A percentile compares a stretch with the other conserved stretches of the same genome.
Conservation (phyloP, 2,113 vertebrate species). For the Oceanodroma tethys region DNA sequence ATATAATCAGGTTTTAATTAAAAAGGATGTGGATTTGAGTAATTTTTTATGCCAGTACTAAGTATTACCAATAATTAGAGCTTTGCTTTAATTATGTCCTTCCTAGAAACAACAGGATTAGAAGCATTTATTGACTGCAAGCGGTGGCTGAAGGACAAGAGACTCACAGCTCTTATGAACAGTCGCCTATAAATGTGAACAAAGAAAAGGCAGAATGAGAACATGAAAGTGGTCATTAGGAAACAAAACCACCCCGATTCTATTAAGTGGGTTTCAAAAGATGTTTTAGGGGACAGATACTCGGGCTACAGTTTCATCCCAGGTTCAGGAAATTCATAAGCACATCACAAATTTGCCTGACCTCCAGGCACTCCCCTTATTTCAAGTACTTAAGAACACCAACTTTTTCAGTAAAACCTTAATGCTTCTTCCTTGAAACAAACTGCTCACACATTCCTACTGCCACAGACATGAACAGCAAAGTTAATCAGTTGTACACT, state of each 20-base stretch:
- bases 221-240: background rate
- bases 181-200: background rate
- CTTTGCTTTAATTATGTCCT: background rate
- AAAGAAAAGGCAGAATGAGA: background rate
- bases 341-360: background rate
- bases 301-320: background rate
- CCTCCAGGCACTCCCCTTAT: background rate
- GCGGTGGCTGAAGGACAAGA: background rate
- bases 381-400: background rate
- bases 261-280: background rate
- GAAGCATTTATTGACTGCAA: background rate
- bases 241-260: background rate
- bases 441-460: background rate
- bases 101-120: background rate
- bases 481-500: background rate
- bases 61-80: background rate
- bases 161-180: background rate
- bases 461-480: background rate
- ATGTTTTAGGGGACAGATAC: background rate
- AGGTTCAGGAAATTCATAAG: background rate
- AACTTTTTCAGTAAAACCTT: background rate
- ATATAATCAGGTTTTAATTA: slow-evolving; percentile 19
- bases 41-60: background rate
- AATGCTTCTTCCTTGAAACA: background rate
- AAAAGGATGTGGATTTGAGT: background rate